A percentile compares a stretch with the other conserved stretches of the same genome.
phyloP scores from a whole-genome alignment of 37 sponge, comb jelly and placozoan genomes.

The Agelas oroides region DNA sequence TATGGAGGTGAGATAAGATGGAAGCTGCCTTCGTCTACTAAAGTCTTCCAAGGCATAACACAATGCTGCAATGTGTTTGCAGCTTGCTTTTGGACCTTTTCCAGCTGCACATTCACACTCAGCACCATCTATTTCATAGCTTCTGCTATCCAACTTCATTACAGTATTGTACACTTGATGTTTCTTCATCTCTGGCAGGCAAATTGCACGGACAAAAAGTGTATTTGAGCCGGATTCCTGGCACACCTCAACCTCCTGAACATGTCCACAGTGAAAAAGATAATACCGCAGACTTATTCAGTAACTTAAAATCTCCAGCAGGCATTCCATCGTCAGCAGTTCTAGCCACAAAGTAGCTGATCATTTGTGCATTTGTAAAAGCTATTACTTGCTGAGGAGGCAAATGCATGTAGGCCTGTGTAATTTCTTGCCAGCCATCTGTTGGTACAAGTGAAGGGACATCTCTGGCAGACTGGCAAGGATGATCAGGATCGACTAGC shows the following conservation, averaged over 20 bases:
- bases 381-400: background rate
- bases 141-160: background rate
- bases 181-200: constrained; percentile 30
- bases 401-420: background rate
- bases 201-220: background rate
- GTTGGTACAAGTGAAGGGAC: background rate
- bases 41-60: constrained; percentile 52
- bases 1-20: constrained; percentile 27
- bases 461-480: too few species aligned
- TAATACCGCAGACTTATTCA: constrained; percentile 39
- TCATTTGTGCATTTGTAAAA: constrained; percentile 25
- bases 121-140: constrained; percentile 35
- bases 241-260: too few species aligned
- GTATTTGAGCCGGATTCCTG: too few species aligned
- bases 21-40: background rate
- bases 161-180: constrained; percentile 1
- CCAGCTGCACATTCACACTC: constrained; percentile 68
- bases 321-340: constrained; percentile 33
- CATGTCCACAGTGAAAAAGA: too few species aligned
- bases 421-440: constrained; percentile 1
- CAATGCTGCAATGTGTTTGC: constrained; percentile 66
- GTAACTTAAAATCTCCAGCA: constrained; percentile 41
- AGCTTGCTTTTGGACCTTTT: constrained; percentile 38
- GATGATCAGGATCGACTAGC: background rate
- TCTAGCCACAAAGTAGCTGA: constrained; percentile 45